Evolutionary conservation across 1,140 invertebrate species (phyloP), one percentile per base, ranked within the genome.

Genomic region (Pemphigus obesinymphae): DNA sequence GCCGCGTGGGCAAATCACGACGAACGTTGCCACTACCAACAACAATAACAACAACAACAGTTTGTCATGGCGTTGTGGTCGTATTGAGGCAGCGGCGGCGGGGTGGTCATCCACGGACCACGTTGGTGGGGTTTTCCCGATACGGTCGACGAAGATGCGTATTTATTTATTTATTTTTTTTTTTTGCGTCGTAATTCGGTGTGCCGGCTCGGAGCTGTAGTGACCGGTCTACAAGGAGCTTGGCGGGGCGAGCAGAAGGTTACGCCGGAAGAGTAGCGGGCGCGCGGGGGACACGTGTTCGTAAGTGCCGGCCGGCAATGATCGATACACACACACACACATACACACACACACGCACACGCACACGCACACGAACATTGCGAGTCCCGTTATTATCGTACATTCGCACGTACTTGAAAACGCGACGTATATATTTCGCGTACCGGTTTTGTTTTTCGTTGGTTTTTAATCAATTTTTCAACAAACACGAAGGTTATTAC

Each of bases 111-210:
- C n/a, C 23, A 31, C 15, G 26, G 58, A 1, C 23, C 26, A 55
- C 4, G 55, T 17, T 23, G 37, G 50, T 40, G 13, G n/a, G n/a
- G n/a, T 43, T 43, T 68, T 68, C 66, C 37, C 37, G n/a, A 43
- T 5, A 20, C 13, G 53, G 10, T 73, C 43, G 48, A n/a, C n/a
- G 7, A 10, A 55, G 34, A 61, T 61, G 75, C 34, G 53, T 75
- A 40, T 17, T 50, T 50, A 4, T 15, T 10, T 48, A 20, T 50
- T 50, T 50, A 15, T 50, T 17, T 50, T 5, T 7, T 68, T 13
- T 78, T 61, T 80, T 63, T 80, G 76, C 76, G 76, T 63, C 76
- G 76, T 80, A 80, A 29, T 34, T 61, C 20, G 2, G 13, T 70
- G 23, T 70, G 23, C n/a, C 40, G 68, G 68, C 40, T 23, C 20